Evolutionary conservation across 2,113 vertebrate genomes (phyloP).

Genomic region (Rhineura floridana): DNA sequence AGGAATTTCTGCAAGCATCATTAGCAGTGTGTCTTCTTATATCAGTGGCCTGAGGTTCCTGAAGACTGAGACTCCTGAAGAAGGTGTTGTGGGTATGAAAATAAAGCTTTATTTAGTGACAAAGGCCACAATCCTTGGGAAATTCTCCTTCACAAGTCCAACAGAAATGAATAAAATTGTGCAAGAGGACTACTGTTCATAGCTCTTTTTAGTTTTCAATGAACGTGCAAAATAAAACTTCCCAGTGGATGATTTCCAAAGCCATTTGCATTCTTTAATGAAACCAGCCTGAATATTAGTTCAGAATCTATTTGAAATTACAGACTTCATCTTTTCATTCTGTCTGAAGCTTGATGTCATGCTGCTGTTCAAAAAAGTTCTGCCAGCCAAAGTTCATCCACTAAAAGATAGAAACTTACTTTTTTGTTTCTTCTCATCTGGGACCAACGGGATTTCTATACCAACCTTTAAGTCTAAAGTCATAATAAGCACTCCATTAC

Average conservation of each 20-base stretch:
- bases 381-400: constrained; percentile 6
- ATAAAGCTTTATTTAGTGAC: not conserved
- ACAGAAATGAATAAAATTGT: not conserved
- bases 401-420: not conserved
- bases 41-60: not conserved
- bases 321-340: constrained; percentile 11
- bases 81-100: not conserved
- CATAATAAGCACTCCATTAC: not conserved
- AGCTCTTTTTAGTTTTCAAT: not conserved
- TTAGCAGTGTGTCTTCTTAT: not conserved
- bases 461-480: constrained; percentile 24
- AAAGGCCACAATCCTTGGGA: not conserved
- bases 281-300: constrained; percentile 1
- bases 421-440: constrained; percentile 19
- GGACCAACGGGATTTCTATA: constrained; percentile 3
- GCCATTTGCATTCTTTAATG: constrained; percentile 26
- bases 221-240: not conserved
- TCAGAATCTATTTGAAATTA: constrained; percentile 15
- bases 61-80: not conserved
- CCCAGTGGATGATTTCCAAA: not conserved
- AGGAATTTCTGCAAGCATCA: not conserved
- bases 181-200: not conserved
- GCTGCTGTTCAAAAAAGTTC: not conserved
- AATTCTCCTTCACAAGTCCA: not conserved
- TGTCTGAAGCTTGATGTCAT: constrained; percentile 1